Evolutionary conservation across 1,140 invertebrate species (phyloP).

Genomic region (Chrysomallon squamiferum): DNA sequence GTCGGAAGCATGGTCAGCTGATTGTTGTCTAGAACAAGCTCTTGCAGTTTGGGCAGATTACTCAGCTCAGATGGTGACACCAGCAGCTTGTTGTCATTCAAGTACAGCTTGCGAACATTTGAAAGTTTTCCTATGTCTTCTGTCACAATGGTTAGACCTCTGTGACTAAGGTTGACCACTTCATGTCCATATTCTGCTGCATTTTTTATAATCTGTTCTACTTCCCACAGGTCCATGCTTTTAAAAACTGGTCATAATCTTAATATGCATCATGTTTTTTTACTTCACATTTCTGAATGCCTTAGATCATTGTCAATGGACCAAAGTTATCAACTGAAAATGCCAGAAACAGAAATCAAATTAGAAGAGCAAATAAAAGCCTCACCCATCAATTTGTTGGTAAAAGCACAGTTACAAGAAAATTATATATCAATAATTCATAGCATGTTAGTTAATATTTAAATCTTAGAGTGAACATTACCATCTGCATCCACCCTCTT

Average conservation of each 20-base stretch:
- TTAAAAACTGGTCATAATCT: no score
- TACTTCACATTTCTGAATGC: not conserved
- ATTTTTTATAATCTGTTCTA: conserved; percentile 41
- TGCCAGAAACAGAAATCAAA: no score
- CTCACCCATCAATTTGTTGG: no score
- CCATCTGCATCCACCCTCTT: no score
- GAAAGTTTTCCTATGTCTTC: conserved; percentile 33
- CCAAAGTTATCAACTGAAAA: not conserved
- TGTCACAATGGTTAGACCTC: conserved; percentile 44
- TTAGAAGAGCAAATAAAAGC: no score
- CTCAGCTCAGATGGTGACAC: conserved; percentile 56
- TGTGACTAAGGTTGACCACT: conserved; percentile 48
- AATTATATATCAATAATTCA: no score
- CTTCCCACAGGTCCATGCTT: conserved; percentile 39
- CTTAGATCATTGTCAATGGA: not conserved
- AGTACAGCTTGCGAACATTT: conserved; percentile 30
- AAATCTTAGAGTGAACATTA: no score
- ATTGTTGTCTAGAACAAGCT: conserved; percentile 56
- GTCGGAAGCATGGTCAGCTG: conserved; percentile 54
- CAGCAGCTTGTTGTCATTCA: conserved; percentile 56
- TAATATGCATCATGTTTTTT: not conserved
- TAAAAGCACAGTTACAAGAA: no score
- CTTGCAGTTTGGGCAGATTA: conserved; percentile 37
- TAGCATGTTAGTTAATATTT: no score
- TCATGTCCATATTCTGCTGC: conserved; percentile 24